phyloP scores from a whole-genome alignment of 2,113 vertebrate genomes.

The Malurus melanocephalus region DNA sequence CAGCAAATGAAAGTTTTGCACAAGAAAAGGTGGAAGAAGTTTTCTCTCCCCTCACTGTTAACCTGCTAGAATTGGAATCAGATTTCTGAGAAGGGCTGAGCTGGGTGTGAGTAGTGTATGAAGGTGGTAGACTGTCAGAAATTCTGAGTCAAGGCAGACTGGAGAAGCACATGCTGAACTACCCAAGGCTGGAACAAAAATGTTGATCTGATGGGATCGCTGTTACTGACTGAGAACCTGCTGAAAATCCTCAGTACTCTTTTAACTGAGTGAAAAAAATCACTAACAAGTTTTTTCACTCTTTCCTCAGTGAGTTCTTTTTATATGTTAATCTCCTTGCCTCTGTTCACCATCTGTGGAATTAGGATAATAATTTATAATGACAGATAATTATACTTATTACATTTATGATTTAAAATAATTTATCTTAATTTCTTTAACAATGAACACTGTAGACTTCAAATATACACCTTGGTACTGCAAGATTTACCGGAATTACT shows the following conservation, averaged over 20 bases:
- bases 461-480: neutral
- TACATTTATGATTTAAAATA: neutral
- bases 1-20: neutral
- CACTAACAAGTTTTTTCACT: neutral
- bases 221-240: neutral
- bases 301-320: neutral
- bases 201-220: neutral
- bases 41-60: neutral
- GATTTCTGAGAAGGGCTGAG: neutral
- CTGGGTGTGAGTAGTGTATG: neutral
- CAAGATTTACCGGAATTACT: neutral
- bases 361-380: neutral
- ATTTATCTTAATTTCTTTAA: neutral
- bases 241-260: neutral
- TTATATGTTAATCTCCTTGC: neutral
- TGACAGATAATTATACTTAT: neutral
- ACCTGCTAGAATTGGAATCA: neutral
- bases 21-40: neutral
- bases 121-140: neutral
- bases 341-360: neutral
- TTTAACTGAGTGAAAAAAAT: neutral
- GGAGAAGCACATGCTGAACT: neutral
- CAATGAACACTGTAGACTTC: neutral
- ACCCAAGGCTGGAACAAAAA: neutral
- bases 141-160: neutral